These are phyloP conservation scores for Podarcis raffonei DNA, from an alignment of 2,113 vertebrate species.

Conservation along the genomic window DNA sequence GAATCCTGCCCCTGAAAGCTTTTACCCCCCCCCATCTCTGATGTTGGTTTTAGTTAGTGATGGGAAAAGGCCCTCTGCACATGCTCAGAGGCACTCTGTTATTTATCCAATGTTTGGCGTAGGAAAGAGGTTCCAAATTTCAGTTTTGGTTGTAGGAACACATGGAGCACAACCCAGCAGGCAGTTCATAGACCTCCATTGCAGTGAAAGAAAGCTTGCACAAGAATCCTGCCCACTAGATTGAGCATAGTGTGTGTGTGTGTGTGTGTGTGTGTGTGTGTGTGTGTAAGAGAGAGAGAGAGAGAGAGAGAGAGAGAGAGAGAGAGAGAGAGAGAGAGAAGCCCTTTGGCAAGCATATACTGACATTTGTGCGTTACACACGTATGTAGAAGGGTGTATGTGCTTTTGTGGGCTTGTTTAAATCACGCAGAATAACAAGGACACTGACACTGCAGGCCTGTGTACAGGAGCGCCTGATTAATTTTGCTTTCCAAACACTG, in stretches of 20 bases:
- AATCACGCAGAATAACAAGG: background rate
- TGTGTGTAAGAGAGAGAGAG: background rate
- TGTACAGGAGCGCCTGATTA: background rate
- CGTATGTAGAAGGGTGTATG: background rate
- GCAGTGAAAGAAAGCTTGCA: background rate
- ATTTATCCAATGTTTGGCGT: background rate
- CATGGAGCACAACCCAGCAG: background rate
- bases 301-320: background rate
- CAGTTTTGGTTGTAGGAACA: too few species aligned
- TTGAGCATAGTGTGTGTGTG: background rate
- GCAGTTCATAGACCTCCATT: background rate
- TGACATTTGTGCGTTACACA: background rate
- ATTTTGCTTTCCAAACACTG: conserved; percentile 27
- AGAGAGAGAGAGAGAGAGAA: background rate
- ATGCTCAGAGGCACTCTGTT: background rate
- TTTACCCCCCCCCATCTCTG: background rate
- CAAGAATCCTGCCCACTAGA: background rate
- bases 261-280: background rate
- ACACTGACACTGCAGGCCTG: background rate
- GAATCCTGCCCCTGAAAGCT: background rate
- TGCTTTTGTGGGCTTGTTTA: background rate
- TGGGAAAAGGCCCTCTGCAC: background rate
- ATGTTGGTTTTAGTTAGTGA: background rate
- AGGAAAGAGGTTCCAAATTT: background rate
- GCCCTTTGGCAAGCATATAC: too few species aligned